Percentiles rank a stretch among this genome's conserved stretches.
phyloP scores from a whole-genome alignment of 2,888 invertebrate species.

The Unio delphinus region DNA sequence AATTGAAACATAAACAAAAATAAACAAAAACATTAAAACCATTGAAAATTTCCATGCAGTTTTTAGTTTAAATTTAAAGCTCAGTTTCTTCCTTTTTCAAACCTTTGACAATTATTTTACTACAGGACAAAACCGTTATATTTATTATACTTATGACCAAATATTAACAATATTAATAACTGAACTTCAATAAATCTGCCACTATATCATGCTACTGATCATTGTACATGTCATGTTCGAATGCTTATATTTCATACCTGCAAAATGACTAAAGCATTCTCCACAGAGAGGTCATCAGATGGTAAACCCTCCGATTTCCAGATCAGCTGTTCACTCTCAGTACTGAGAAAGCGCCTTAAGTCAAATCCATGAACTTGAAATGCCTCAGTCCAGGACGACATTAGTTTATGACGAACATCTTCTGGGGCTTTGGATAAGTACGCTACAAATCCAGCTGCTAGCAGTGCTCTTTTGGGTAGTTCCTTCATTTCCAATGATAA shows the following conservation, averaged over 20 bases:
- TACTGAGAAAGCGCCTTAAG: slow-evolving; percentile 76
- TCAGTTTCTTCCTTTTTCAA: too few species aligned
- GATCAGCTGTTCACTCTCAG: slow-evolving; percentile 84
- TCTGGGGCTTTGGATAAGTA: slow-evolving; percentile 83
- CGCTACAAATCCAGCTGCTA: slow-evolving; percentile 85
- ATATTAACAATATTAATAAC: background rate
- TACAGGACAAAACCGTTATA: too few species aligned
- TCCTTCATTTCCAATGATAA: slow-evolving; percentile 77
- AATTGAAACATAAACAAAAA: too few species aligned
- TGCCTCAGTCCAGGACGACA: slow-evolving; percentile 72
- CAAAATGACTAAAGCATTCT: slow-evolving; percentile 86
- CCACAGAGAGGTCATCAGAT: slow-evolving; percentile 82
- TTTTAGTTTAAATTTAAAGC: too few species aligned
- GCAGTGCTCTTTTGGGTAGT: slow-evolving; percentile 78
- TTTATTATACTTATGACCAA: background rate
- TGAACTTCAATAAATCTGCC: background rate
- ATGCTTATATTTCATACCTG: slow-evolving; percentile 74
- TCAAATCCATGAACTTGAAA: slow-evolving; percentile 73
- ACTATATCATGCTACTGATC: too few species aligned
- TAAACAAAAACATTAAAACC: too few species aligned
- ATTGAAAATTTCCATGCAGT: too few species aligned
- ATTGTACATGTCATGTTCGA: background rate
- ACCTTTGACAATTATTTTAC: too few species aligned
- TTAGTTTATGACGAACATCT: slow-evolving; percentile 76
- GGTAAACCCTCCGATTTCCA: slow-evolving; percentile 91